Base-by-base conservation (phyloP, 2,888 invertebrate genomes). In the Cheilosia urbana region DNA sequence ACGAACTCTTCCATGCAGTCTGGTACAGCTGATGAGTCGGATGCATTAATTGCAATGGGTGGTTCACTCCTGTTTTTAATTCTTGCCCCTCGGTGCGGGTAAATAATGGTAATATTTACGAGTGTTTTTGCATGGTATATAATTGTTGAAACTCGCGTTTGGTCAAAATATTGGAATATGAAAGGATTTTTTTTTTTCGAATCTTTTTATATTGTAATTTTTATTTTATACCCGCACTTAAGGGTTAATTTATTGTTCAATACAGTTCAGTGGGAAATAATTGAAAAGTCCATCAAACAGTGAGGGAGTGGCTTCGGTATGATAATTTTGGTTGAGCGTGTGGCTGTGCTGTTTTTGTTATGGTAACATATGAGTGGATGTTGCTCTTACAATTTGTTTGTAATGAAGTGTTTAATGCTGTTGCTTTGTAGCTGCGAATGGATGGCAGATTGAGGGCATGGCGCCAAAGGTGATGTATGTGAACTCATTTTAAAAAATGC, bases 201-300 rank as follows among this genome's bases (percentile, higher is more conserved):
- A 4, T 15, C 11, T 40, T 57, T 66, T 51, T 60, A n/a, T 58
- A 47, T 51, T 83, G 55, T 78, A 51, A 73, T 68, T 84, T 69
- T 63, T 17, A 57, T 66, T 66, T n/a, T 49, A 68, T 49, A n/a
- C n/a, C 15, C 15, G 9, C 71, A 65, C 65, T 68, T 68, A 45
- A 75, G 65, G 75, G 58, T 71, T 45, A 65, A 75, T 84, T 79
- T 79, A 65, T 75, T 84, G 65, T 80, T 58, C 6, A 69, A 65
- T 69, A 42, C 63, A 65, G 75, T 75, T 79, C 79, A 69, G 49
- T 75, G 75, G 79, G 65, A 75, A 66, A 58, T 71, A 80, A 84
- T 84, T 80, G 79, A 75, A 80, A 80, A 80, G 63, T 75, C 69
- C 63, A 69, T 57, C 63, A 69, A 58, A 21, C 27, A 55, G 65